Conservation (phyloP, 1,140 invertebrate genomes). For the Bombus superbus region DNA sequence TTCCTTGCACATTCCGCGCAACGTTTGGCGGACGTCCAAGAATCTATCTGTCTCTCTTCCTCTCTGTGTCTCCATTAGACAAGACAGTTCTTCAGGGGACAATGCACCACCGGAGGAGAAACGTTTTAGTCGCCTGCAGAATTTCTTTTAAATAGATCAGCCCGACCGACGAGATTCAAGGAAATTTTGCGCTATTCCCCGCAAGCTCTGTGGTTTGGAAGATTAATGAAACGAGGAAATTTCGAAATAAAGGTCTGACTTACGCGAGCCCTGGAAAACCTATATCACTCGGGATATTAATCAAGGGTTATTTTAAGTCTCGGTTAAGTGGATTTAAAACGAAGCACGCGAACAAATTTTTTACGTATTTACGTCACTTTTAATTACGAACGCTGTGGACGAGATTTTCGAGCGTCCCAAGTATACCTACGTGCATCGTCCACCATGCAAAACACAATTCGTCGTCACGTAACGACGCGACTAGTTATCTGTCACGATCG, state of each 20-base stretch:
- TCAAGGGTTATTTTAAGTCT: background rate
- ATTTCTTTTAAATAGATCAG: conserved; percentile 50
- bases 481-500: background rate
- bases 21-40: conserved; percentile 57
- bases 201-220: background rate
- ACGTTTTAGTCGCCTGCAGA: background rate
- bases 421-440: background rate
- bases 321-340: background rate
- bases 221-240: conserved; percentile 7
- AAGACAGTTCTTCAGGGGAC: conserved; percentile 52
- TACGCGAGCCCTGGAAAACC: background rate
- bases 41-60: conserved; percentile 30
- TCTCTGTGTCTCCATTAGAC: conserved; percentile 26
- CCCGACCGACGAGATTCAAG: background rate
- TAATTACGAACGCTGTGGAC: background rate
- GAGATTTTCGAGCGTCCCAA: background rate
- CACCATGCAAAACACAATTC: no score
- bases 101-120: conserved; percentile 58
- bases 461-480: background rate
- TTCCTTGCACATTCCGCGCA: conserved; percentile 54
- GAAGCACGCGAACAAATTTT: no score
- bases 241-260: background rate
- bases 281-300: background rate
- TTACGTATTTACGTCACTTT: no score
- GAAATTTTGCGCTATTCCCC: background rate